phyloP scores from a whole-genome alignment of 2,797 vertebrate genomes.

The Chrysocyon brachyurus region DNA sequence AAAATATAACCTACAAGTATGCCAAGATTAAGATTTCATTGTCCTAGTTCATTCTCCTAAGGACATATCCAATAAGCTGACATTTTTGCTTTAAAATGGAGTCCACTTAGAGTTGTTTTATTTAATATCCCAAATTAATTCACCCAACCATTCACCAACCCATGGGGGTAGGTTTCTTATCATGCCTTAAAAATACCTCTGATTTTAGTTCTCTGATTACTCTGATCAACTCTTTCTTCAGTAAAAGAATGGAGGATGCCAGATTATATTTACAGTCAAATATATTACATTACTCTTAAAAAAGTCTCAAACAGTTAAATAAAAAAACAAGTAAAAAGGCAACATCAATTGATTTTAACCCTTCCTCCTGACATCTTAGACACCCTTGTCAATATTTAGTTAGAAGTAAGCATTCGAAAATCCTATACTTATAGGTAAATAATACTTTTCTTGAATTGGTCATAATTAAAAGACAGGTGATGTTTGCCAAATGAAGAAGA shows the following conservation, averaged over 20 bases:
- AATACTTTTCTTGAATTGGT: not conserved
- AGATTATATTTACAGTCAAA: not conserved
- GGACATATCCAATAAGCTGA: not conserved
- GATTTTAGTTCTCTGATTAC: not conserved
- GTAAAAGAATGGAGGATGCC: not conserved
- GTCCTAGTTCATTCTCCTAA: not conserved
- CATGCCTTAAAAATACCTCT: not conserved
- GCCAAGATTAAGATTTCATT: constrained; percentile 44
- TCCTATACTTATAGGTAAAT: not conserved
- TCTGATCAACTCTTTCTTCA: not conserved
- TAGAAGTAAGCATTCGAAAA: constrained; percentile 45
- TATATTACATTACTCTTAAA: not conserved
- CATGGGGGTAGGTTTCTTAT: not conserved
- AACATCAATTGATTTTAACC: not conserved
- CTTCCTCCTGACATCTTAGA: not conserved
- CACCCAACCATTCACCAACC: not conserved
- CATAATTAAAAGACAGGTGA: not conserved
- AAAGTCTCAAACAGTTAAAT: not conserved
- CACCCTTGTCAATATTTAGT: not conserved
- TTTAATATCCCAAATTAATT: not conserved
- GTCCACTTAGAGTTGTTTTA: not conserved
- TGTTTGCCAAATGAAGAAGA: not conserved
- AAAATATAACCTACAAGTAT: not conserved
- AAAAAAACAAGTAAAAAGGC: not conserved
- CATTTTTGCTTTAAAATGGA: constrained; percentile 1